These are phyloP conservation scores for Meloidogyne chitwoodi DNA, from an alignment of 1,140 invertebrate species.

Conservation along the genomic window DNA sequence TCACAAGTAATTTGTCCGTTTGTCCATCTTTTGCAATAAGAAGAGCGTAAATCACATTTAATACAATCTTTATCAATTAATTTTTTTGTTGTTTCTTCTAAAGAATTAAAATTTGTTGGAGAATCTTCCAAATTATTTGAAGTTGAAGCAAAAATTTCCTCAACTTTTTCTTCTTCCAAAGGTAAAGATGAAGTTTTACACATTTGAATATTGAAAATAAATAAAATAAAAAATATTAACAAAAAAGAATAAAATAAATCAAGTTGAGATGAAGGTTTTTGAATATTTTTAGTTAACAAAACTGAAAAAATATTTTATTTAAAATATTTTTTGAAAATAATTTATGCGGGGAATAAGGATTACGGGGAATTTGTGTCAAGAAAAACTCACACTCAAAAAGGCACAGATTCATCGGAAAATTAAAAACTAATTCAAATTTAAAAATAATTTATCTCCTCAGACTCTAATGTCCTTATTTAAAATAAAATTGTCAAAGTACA, in stretches of 20 bases:
- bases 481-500: background rate
- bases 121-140: background rate
- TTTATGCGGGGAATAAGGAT: no score
- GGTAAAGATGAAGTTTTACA: background rate
- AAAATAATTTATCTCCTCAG: no score
- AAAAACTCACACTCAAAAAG: no score
- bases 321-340: no score
- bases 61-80: slow-evolving; percentile 22
- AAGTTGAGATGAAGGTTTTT: background rate
- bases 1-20: slow-evolving; percentile 45
- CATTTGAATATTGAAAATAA: background rate
- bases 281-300: background rate
- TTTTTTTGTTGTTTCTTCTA: background rate
- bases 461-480: background rate
- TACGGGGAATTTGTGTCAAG: no score
- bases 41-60: slow-evolving; percentile 57
- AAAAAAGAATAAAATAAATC: background rate
- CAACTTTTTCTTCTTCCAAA: background rate
- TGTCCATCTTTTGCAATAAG: slow-evolving; percentile 58
- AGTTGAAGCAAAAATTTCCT: background rate
- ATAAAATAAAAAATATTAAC: background rate
- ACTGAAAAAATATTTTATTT: background rate
- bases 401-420: no score
- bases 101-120: background rate
- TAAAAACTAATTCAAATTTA: no score